Evolutionary conservation across 53 echinoderm and acorn worm genomes (phyloP).

Genomic region (Paracentrotus lividus): DNA sequence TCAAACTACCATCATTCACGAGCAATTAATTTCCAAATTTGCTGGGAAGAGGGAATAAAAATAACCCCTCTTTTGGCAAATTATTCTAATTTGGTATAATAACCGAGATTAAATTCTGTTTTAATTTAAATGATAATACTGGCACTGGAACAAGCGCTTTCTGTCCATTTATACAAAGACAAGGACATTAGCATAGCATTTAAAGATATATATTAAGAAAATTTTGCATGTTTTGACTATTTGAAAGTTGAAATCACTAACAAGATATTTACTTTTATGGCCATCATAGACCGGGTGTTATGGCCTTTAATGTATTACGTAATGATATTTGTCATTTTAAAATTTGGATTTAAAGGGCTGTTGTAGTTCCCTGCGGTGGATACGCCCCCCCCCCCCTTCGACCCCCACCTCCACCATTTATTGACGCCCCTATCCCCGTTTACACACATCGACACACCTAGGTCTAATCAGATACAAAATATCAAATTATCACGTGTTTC

Average conservation of each 20-base stretch:
- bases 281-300: too few relatives aligned
- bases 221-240: too few relatives aligned
- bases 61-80: neutral
- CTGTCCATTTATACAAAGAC: too few relatives aligned
- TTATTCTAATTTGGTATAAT: neutral
- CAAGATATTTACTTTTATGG: too few relatives aligned
- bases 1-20: neutral
- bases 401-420: neutral
- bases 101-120: neutral
- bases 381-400: neutral
- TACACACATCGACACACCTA: neutral
- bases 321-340: too few relatives aligned
- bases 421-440: neutral
- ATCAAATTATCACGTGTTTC: constrained; percentile 2
- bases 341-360: too few relatives aligned
- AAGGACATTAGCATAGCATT: too few relatives aligned
- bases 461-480: neutral
- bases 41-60: neutral
- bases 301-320: too few relatives aligned
- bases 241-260: too few relatives aligned
- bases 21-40: neutral
- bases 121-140: neutral
- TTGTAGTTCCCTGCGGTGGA: neutral
- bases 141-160: too few relatives aligned
- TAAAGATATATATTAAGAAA: too few relatives aligned